Percentiles rank a stretch among this genome's conserved stretches.
Evolutionary conservation across 2,888 invertebrate species (phyloP).

Genomic region (Dryocosmus kuriphilus): DNA sequence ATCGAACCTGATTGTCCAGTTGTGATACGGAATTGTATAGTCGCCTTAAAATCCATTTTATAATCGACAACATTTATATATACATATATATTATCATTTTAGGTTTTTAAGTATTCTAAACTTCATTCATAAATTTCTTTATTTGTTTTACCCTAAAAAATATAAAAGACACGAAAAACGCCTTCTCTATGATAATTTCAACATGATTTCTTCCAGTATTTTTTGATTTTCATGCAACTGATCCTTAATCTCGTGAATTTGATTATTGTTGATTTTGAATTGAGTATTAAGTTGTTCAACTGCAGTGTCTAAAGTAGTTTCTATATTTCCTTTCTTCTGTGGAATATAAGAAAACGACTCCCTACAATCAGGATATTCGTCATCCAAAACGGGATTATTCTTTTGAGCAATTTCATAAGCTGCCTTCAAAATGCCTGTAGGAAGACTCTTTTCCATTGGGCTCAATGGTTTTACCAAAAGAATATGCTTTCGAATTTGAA

Average conservation of each 20-base stretch:
- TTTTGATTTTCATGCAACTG: conserved; percentile 69
- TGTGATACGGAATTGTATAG: conserved; percentile 86
- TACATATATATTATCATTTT: no score
- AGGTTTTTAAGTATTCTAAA: no score
- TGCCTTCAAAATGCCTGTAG: no score
- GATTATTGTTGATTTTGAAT: conserved; percentile 66
- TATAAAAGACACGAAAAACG: neutral
- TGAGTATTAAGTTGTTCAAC: conserved; percentile 65
- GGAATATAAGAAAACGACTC: conserved; percentile 65
- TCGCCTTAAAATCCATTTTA: conserved; percentile 10
- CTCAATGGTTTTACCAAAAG: conserved; percentile 78
- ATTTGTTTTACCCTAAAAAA: conserved; percentile 41
- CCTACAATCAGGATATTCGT: conserved; percentile 60
- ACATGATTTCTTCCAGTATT: conserved; percentile 64
- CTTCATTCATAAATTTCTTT: neutral
- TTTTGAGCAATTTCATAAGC: no score
- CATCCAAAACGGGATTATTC: conserved; percentile 63
- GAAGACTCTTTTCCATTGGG: conserved; percentile 77
- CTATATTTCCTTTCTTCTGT: conserved; percentile 59
- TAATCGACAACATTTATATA: neutral
- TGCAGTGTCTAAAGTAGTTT: conserved; percentile 57
- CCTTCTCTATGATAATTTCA: conserved; percentile 46
- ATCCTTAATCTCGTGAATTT: conserved; percentile 66
- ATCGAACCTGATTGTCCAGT: conserved; percentile 93
- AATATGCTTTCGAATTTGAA: conserved; percentile 75